A percentile compares a stretch with the other conserved stretches of the same genome.
phyloP scores from a whole-genome alignment of 2,113 vertebrate genomes.

The Mesitornis unicolor region DNA sequence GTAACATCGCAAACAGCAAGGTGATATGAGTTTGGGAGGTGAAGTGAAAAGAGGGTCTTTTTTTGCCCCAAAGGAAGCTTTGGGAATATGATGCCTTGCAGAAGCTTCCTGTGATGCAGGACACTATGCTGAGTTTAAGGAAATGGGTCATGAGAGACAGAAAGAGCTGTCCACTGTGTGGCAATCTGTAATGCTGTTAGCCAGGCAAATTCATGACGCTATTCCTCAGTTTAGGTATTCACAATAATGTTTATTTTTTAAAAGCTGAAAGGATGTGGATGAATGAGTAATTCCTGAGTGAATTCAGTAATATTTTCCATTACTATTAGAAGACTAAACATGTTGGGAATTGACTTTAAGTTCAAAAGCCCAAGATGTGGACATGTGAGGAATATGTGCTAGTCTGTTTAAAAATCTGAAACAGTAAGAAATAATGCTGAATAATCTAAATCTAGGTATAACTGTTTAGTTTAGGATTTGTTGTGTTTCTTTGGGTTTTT shows the following conservation, averaged over 20 bases:
- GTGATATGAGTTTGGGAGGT: neutral
- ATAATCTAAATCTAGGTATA: neutral
- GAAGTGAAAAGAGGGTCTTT: accelerated
- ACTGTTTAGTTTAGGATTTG: neutral
- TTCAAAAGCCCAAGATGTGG: neutral
- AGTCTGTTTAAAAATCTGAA: neutral
- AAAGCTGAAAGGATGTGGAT: neutral
- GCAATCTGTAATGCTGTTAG: accelerated
- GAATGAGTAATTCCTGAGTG: neutral
- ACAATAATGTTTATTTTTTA: neutral
- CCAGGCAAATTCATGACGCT: neutral
- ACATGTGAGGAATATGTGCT: neutral
- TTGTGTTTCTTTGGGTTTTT: neutral
- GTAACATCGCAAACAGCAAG: neutral
- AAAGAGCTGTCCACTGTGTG: neutral
- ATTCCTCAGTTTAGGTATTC: neutral
- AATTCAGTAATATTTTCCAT: neutral
- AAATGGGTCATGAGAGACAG: neutral
- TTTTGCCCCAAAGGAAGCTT: neutral
- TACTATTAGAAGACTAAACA: neutral
- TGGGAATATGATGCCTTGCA: neutral
- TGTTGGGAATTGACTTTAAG: neutral
- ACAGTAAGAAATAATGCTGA: neutral
- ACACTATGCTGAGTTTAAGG: neutral
- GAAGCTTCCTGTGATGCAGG: neutral